Evolutionary conservation across 2,888 invertebrate genomes (phyloP).

Genomic region (Operophtera brumata): DNA sequence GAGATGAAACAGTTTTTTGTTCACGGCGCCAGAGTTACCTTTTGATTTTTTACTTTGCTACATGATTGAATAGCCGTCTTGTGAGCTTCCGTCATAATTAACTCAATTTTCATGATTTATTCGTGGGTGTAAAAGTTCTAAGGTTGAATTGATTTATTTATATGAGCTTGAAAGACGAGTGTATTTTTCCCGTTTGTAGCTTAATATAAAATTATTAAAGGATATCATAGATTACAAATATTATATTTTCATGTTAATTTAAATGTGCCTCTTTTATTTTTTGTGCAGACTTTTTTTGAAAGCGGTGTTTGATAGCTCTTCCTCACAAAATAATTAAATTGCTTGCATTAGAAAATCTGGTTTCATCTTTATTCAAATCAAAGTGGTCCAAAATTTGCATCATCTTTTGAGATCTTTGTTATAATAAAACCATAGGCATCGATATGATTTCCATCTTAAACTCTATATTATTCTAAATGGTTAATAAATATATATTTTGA

Average conservation of each 20-base stretch:
- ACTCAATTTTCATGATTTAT: conserved; percentile 44
- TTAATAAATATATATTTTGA: conserved; percentile 26
- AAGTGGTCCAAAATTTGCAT: conserved; percentile 10
- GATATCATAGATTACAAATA: too few relatives aligned
- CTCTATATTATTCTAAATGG: conserved; percentile 18
- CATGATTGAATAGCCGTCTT: conserved; percentile 56
- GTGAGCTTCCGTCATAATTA: conserved; percentile 56
- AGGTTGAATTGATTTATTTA: conserved; percentile 35
- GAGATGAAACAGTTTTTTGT: conserved; percentile 68
- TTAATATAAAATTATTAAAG: background rate
- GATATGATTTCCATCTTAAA: conserved; percentile 19
- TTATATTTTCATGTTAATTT: too few relatives aligned
- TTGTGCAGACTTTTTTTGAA: too few relatives aligned
- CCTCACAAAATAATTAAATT: too few relatives aligned
- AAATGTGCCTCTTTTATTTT: too few relatives aligned
- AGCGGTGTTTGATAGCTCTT: too few relatives aligned
- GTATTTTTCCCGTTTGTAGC: background rate
- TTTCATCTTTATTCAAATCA: background rate
- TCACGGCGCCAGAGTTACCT: conserved; percentile 50
- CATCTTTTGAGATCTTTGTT: conserved; percentile 13
- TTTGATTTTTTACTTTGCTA: conserved; percentile 37
- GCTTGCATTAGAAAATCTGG: background rate
- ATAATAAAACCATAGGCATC: conserved; percentile 15
- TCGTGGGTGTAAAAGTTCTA: conserved; percentile 30
- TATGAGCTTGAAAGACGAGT: conserved; percentile 5